Percentiles rank a stretch among this genome's conserved stretches.
These are phyloP conservation scores for Sussaba pulchella DNA, from an alignment of 2,888 invertebrate genomes.

Conservation along the genomic window DNA sequence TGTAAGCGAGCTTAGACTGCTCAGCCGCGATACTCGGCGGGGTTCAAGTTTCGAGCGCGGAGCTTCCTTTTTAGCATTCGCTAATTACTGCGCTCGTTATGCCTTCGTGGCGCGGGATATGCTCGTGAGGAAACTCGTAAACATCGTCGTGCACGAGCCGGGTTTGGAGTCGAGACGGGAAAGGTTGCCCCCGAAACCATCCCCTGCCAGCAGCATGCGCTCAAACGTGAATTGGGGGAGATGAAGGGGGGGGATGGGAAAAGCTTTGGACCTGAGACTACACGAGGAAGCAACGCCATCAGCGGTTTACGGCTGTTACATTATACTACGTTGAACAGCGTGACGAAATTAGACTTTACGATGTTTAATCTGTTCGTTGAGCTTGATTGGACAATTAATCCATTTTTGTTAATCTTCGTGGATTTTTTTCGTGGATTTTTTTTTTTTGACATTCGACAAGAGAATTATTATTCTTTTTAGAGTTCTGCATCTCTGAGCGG, in stretches of 20 bases:
- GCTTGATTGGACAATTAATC: conserved; percentile 31
- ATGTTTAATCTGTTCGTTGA: conserved; percentile 39
- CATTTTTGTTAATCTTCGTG: conserved; percentile 9
- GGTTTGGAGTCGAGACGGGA: not conserved
- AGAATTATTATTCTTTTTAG: not conserved
- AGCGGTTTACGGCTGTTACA: conserved; percentile 53
- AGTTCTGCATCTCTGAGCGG: too few species aligned
- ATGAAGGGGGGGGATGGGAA: not conserved
- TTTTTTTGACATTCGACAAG: not conserved
- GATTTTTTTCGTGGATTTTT: not conserved
- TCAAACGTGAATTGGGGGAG: conserved; percentile 33
- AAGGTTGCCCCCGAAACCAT: not conserved
- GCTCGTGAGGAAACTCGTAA: conserved; percentile 63
- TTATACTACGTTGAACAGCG: conserved; percentile 48
- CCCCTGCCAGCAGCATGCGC: not conserved
- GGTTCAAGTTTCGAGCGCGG: conserved; percentile 10
- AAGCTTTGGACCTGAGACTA: conserved; percentile 45
- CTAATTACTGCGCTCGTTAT: conserved; percentile 64
- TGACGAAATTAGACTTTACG: conserved; percentile 36
- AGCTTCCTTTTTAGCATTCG: conserved; percentile 54
- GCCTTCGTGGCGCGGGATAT: conserved; percentile 50
- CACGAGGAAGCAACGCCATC: conserved; percentile 10
- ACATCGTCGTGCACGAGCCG: conserved; percentile 53
- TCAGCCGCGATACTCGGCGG: conserved; percentile 43
- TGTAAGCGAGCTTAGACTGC: conserved; percentile 29